Percentiles rank a stretch among this genome's conserved stretches.
Conservation (phyloP, 2,888 invertebrate genomes). For the Conistra vaccinii region DNA sequence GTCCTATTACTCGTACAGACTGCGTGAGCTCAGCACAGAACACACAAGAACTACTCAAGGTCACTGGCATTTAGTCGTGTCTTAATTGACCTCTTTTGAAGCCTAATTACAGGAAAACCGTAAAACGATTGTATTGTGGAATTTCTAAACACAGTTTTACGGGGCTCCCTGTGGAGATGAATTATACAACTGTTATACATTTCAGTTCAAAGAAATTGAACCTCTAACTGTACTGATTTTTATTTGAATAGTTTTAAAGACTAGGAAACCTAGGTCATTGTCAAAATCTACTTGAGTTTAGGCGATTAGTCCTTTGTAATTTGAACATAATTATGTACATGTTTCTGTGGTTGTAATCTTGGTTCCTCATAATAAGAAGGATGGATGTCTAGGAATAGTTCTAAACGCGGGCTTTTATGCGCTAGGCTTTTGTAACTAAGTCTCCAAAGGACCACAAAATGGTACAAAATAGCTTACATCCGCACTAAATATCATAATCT, state of each 20-base stretch:
- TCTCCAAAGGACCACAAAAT: slow-evolving; percentile 31
- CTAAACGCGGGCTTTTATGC: not conserved
- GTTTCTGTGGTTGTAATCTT: not conserved
- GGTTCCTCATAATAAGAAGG: not conserved
- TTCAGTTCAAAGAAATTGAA: slow-evolving; percentile 77
- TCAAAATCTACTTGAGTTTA: not conserved
- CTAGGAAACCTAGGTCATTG: not conserved
- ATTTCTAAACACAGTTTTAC: slow-evolving; percentile 17
- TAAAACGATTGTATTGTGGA: slow-evolving; percentile 21
- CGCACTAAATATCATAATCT: slow-evolving; percentile 44
- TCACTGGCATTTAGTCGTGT: no score
- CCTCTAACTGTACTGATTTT: slow-evolving; percentile 76
- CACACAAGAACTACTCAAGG: no score
- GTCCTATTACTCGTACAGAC: no score
- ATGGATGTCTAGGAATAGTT: not conserved
- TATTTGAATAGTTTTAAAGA: not conserved
- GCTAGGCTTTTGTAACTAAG: not conserved
- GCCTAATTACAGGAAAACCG: slow-evolving; percentile 18
- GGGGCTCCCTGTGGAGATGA: slow-evolving; percentile 45
- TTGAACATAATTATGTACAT: not conserved
- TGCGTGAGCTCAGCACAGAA: no score
- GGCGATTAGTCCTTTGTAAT: not conserved
- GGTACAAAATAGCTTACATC: slow-evolving; percentile 30
- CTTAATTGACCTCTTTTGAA: slow-evolving; percentile 1
- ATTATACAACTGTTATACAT: slow-evolving; percentile 80